Conservation (phyloP, 2,888 invertebrate species). For the Lasioglossum villosulum region DNA sequence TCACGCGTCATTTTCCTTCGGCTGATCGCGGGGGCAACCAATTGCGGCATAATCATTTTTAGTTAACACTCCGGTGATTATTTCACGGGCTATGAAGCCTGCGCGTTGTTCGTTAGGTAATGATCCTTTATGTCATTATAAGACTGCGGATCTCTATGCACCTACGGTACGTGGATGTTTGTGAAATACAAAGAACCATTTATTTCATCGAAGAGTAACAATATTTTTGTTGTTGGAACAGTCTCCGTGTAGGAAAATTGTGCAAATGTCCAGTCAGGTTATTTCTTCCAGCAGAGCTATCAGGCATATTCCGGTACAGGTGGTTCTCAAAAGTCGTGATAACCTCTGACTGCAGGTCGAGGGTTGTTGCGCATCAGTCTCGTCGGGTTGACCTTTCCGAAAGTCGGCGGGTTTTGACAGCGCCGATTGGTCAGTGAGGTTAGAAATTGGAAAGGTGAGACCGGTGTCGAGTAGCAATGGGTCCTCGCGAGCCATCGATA, state of each 20-base stretch:
- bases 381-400: not conserved
- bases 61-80: not conserved
- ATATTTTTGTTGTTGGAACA: not conserved
- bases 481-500: slow-evolving; percentile 66
- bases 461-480: slow-evolving; percentile 31
- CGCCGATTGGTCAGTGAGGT: not conserved
- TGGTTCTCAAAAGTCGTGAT: not conserved
- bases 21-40: not conserved
- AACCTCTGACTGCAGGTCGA: not conserved
- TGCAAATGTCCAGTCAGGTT: no score
- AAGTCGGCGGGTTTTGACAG: not conserved
- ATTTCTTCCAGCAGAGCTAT: not conserved
- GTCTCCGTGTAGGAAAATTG: no score
- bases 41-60: not conserved
- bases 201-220: not conserved
- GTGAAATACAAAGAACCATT: not conserved
- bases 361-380: slow-evolving; percentile 15
- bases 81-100: not conserved
- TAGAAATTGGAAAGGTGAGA: slow-evolving; percentile 22
- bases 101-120: not conserved
- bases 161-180: not conserved
- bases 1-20: not conserved
- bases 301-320: not conserved
- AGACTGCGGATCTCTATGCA: not conserved
- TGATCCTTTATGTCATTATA: not conserved